Percentiles rank a stretch among this genome's conserved stretches.
Evolutionary conservation across 2,888 invertebrate species (phyloP).

Genomic region (Dynastes maya): DNA sequence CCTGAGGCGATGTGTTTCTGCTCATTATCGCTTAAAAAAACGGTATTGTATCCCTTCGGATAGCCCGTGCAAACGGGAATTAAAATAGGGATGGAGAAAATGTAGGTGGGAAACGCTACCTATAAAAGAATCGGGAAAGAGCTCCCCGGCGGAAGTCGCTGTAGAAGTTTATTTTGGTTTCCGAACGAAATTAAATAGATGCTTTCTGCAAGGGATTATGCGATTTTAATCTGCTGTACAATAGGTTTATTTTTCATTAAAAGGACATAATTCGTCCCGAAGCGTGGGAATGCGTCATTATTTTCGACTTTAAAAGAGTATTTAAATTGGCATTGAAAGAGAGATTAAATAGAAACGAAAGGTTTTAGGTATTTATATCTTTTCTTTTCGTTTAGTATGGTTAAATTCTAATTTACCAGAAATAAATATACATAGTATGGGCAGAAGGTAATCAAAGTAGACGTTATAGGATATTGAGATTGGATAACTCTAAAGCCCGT

Average conservation of each 20-base stretch:
- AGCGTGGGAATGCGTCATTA: background rate
- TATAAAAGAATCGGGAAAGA: too few species aligned
- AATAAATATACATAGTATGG: too few species aligned
- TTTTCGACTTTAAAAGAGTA: background rate
- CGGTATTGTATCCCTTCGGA: too few species aligned
- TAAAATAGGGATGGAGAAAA: too few species aligned
- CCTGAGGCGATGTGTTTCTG: too few species aligned
- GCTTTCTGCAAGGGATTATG: background rate
- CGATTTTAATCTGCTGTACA: slow-evolving; percentile 5
- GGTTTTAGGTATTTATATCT: background rate
- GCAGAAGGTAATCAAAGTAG: too few species aligned
- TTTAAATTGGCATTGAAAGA: background rate
- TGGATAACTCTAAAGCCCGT: too few species aligned
- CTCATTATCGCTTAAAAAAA: too few species aligned
- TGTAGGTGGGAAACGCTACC: too few species aligned
- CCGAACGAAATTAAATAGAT: slow-evolving; percentile 3
- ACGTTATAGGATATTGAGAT: too few species aligned
- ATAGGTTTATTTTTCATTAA: slow-evolving; percentile 20
- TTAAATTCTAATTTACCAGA: background rate
- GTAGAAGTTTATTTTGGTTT: slow-evolving; percentile 1
- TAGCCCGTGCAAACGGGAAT: too few species aligned
- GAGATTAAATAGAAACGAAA: background rate
- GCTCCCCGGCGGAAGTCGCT: background rate
- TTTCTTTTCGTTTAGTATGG: background rate
- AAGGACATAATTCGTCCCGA: background rate